phyloP scores from a whole-genome alignment of 2,113 vertebrate species.

The Patagioenas fasciata region DNA sequence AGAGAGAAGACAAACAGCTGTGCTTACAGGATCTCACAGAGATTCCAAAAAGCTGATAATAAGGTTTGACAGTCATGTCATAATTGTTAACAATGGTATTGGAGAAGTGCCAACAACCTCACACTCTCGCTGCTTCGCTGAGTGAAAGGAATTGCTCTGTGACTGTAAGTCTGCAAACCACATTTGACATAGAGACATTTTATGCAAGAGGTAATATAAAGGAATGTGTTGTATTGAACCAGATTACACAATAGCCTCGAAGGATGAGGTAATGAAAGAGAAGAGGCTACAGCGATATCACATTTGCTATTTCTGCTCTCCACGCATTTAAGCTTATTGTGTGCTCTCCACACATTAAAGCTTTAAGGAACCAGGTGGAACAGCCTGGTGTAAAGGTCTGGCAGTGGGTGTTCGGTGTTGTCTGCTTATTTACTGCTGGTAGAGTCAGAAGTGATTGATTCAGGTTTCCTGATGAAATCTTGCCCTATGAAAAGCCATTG shows the following conservation, averaged over 20 bases:
- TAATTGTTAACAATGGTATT: conserved; percentile 49
- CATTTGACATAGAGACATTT: neutral
- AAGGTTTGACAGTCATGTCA: conserved; percentile 60
- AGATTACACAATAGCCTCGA: neutral
- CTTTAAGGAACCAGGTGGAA: neutral
- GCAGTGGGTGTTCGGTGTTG: neutral
- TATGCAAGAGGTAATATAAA: neutral
- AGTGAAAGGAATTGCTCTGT: neutral
- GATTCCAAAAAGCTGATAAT: conserved; percentile 51
- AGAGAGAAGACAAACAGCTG: conserved; percentile 30
- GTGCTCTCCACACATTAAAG: neutral
- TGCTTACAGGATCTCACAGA: conserved; percentile 9
- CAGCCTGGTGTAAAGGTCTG: neutral
- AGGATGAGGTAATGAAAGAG: neutral
- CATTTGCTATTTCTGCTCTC: neutral
- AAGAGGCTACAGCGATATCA: neutral
- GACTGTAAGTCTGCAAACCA: neutral
- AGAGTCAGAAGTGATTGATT: neutral
- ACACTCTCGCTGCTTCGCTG: neutral
- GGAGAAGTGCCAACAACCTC: conserved; percentile 12
- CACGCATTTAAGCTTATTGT: rapidly evolving
- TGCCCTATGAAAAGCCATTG: neutral
- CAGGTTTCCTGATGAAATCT: neutral
- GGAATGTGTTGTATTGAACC: neutral
- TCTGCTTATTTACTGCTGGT: neutral